Conservation (phyloP, 2,888 invertebrate genomes). For the Caenorhabditis afra region DNA sequence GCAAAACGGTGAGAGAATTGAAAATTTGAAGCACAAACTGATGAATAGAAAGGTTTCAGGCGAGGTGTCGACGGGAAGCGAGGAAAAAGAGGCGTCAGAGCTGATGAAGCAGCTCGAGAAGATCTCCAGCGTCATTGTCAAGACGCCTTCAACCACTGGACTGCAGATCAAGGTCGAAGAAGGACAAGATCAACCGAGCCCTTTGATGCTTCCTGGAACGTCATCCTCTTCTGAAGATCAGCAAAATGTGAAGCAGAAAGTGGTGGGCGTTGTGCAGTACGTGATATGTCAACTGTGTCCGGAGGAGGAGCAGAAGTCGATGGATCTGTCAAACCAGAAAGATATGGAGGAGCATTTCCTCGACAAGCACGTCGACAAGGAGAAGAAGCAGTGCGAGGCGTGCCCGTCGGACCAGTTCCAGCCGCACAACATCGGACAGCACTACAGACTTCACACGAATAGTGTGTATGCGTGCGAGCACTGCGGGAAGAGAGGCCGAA, state of each 20-base stretch:
- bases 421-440: slow-evolving; percentile 63
- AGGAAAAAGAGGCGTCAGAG: slow-evolving; percentile 3
- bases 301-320: slow-evolving; percentile 66
- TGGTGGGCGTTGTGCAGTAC: slow-evolving; percentile 70
- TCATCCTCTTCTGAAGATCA: slow-evolving; percentile 4
- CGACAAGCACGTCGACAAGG: slow-evolving; percentile 69
- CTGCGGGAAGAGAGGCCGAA: slow-evolving; percentile 74
- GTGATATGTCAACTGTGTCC: slow-evolving; percentile 73
- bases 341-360: slow-evolving; percentile 68
- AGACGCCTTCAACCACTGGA: slow-evolving; percentile 29
- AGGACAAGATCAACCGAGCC: slow-evolving; percentile 34
- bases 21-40: neutral
- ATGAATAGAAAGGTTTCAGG: slow-evolving; percentile 10
- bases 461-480: slow-evolving; percentile 73
- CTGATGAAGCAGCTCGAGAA: slow-evolving; percentile 37
- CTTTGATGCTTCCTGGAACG: slow-evolving; percentile 6
- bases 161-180: slow-evolving; percentile 47
- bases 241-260: slow-evolving; percentile 53
- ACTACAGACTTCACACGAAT: slow-evolving; percentile 69
- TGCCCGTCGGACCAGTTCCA: slow-evolving; percentile 65
- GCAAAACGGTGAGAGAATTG: slow-evolving; percentile 21
- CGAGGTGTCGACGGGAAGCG: slow-evolving; percentile 14
- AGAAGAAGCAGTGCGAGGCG: slow-evolving; percentile 64
- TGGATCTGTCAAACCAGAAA: slow-evolving; percentile 56
- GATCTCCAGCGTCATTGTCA: slow-evolving; percentile 46